Evolutionary conservation across 2,113 vertebrate genomes (phyloP).

Genomic region (Rhinichthys klamathensis): DNA sequence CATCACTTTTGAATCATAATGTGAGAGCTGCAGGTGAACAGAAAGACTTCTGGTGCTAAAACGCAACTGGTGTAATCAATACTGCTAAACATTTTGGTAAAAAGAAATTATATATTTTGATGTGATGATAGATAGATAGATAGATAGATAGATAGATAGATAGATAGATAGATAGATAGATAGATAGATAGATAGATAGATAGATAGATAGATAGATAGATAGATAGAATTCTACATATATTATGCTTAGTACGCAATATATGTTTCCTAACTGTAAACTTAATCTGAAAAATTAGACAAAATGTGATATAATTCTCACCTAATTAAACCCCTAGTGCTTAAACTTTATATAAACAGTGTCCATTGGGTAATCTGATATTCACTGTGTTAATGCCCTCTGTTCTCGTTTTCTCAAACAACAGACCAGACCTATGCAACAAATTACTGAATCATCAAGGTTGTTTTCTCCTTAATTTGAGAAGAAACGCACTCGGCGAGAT

Average conservation of each 20-base stretch:
- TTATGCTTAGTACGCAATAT: not conserved
- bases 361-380: slow-evolving; percentile 6
- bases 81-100: not conserved
- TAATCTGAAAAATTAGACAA: not conserved
- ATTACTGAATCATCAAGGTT: slow-evolving; percentile 32
- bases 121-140: not conserved
- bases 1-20: slow-evolving; percentile 42
- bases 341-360: slow-evolving; percentile 4
- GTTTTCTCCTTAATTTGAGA: slow-evolving; percentile 37
- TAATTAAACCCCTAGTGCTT: not conserved
- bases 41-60: not conserved
- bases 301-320: not conserved
- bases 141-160: not conserved
- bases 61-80: not conserved
- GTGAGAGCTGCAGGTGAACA: slow-evolving; percentile 25
- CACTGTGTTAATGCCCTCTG: not conserved
- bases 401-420: not conserved
- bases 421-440: not conserved
- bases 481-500: not conserved
- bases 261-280: not conserved
- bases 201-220: not conserved
- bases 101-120: not conserved
- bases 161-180: not conserved
- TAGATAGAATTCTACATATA: not conserved
- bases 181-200: not conserved